These are phyloP conservation scores for Sylvilagus floridanus DNA, from an alignment of 2,797 vertebrate genomes.

Conservation along the genomic window DNA sequence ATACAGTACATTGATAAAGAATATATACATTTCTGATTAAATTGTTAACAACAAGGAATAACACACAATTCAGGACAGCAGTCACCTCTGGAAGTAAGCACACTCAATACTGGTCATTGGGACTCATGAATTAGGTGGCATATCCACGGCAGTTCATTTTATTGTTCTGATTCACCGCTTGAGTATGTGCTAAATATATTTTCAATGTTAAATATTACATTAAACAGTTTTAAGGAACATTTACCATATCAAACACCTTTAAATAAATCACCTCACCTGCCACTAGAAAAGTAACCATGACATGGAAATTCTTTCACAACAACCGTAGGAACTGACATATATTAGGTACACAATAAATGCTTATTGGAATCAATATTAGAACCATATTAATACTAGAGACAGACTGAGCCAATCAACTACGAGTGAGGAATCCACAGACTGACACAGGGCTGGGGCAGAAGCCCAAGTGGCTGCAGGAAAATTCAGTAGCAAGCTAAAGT, in stretches of 20 bases:
- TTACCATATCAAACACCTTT: slow-evolving; percentile 30
- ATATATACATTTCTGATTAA: slow-evolving; percentile 50
- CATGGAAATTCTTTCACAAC: slow-evolving; percentile 46
- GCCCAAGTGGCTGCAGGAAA: slow-evolving; percentile 43
- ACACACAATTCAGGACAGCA: slow-evolving; percentile 44
- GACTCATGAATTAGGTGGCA: background rate
- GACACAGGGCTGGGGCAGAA: slow-evolving; percentile 34
- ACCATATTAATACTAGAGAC: background rate
- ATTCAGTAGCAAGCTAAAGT: slow-evolving; percentile 56
- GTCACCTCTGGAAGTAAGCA: slow-evolving; percentile 29
- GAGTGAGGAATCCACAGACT: slow-evolving; percentile 34
- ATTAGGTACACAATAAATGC: slow-evolving; percentile 22
- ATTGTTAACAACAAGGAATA: slow-evolving; percentile 39
- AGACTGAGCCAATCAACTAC: slow-evolving; percentile 29
- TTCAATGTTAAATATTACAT: slow-evolving; percentile 41
- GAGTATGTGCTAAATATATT: slow-evolving; percentile 30
- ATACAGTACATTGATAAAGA: slow-evolving; percentile 24
- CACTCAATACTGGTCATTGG: slow-evolving; percentile 33
- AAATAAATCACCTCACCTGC: slow-evolving; percentile 56
- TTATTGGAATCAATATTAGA: slow-evolving; percentile 46
- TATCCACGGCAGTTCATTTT: slow-evolving; percentile 1
- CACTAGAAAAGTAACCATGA: slow-evolving; percentile 31
- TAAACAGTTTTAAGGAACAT: slow-evolving; percentile 13
- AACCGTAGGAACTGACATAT: slow-evolving; percentile 7
- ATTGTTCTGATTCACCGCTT: slow-evolving; percentile 54